A percentile compares a stretch with the other conserved stretches of the same genome.
Evolutionary conservation across 2,888 invertebrate species (phyloP).

Genomic region (Xestia rhomboidea): DNA sequence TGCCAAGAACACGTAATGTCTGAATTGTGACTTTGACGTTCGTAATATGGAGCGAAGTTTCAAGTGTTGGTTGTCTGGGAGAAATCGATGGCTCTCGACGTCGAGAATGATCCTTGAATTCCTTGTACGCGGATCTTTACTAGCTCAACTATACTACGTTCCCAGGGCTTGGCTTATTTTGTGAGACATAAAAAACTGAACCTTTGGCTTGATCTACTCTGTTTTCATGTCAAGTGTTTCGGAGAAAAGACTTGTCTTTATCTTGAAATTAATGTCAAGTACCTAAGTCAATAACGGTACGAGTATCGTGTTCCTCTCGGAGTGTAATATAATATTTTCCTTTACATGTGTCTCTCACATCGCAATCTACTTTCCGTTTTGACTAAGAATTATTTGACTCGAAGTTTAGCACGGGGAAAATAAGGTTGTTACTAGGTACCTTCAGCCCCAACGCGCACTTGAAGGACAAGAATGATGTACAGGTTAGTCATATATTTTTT

Average conservation of each 20-base stretch:
- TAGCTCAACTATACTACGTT: background rate
- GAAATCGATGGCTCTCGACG: slow-evolving; percentile 71
- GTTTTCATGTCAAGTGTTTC: background rate
- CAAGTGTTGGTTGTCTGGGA: slow-evolving; percentile 58
- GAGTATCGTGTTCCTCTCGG: background rate
- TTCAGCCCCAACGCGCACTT: background rate
- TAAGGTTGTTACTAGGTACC: background rate
- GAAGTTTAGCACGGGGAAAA: too few species aligned
- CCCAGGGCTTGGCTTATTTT: slow-evolving; percentile 2
- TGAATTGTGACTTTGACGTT: slow-evolving; percentile 76
- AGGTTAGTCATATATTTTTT: background rate
- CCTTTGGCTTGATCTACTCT: background rate
- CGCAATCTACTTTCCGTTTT: background rate
- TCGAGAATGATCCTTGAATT: slow-evolving; percentile 43
- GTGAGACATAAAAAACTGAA: background rate
- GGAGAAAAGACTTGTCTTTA: slow-evolving; percentile 6
- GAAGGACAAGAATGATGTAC: background rate
- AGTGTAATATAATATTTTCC: slow-evolving; percentile 14
- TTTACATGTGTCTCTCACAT: background rate
- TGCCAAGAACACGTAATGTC: slow-evolving; percentile 75
- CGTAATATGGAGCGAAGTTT: slow-evolving; percentile 70
- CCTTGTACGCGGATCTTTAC: slow-evolving; percentile 21
- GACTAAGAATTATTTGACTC: background rate
- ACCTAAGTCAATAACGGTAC: slow-evolving; percentile 12
- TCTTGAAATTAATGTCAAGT: slow-evolving; percentile 25